Percentiles rank a stretch among this genome's conserved stretches.
Evolutionary conservation across 2,797 vertebrate genomes (phyloP).

Genomic region (Pseudochirops cupreus): DNA sequence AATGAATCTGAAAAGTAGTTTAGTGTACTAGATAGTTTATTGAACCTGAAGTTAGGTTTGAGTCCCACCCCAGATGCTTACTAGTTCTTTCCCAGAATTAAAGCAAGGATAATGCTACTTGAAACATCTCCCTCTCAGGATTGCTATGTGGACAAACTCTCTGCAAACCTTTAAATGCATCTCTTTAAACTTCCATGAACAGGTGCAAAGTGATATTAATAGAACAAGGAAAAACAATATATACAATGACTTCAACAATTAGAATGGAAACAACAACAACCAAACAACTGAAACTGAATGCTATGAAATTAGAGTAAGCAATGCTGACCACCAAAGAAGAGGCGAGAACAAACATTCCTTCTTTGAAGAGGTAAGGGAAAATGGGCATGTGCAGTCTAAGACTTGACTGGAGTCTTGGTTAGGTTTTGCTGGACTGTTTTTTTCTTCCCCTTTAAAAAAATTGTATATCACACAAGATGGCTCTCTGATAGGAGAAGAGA

Average conservation of each 20-base stretch:
- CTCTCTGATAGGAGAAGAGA: background rate
- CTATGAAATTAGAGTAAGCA: background rate
- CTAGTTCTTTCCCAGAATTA: background rate
- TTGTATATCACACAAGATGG: background rate
- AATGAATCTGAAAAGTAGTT: background rate
- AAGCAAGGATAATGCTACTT: background rate
- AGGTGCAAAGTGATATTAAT: background rate
- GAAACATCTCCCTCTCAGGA: background rate
- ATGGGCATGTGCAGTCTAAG: background rate
- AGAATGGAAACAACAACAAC: background rate
- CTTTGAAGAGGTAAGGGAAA: background rate
- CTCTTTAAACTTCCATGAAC: background rate
- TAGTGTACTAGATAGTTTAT: background rate
- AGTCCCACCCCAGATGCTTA: background rate
- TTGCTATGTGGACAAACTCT: background rate
- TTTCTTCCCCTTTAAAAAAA: background rate
- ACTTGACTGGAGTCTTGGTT: background rate
- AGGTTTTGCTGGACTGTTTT: background rate
- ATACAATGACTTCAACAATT: background rate
- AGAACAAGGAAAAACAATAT: background rate
- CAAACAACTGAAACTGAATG: background rate
- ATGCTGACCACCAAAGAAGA: background rate
- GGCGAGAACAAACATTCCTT: background rate
- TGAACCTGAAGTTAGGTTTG: background rate
- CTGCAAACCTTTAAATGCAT: background rate